Evolutionary conservation across 30 jellyfish, hydroid and myxozoan species (phyloP).

Genomic region (Hydractinia echinata): DNA sequence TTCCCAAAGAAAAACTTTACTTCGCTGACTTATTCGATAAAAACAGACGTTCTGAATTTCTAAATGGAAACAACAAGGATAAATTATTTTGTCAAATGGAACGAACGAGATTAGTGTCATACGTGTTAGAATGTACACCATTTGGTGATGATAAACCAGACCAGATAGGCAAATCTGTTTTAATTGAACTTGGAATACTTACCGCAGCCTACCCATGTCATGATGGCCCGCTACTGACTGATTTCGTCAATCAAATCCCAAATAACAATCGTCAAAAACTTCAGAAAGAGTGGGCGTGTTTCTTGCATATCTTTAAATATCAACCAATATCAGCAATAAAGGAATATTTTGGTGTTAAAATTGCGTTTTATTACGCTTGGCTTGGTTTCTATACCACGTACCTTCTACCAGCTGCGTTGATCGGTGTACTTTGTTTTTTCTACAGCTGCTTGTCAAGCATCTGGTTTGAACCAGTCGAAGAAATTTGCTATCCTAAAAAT

Average conservation of each 20-base stretch:
- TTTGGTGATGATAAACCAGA: slow-evolving; percentile 16
- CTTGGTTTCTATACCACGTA: slow-evolving; percentile 49
- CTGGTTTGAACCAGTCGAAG: slow-evolving; percentile 38
- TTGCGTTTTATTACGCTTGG: slow-evolving; percentile 63
- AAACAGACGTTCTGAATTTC: slow-evolving; percentile 39
- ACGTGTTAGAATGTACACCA: slow-evolving; percentile 23
- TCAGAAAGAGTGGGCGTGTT: slow-evolving; percentile 48
- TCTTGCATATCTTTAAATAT: slow-evolving; percentile 33
- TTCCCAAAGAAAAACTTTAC: slow-evolving; percentile 15
- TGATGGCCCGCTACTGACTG: slow-evolving; percentile 36
- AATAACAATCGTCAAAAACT: slow-evolving; percentile 34
- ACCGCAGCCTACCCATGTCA: slow-evolving; percentile 53
- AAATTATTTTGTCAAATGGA: slow-evolving; percentile 46
- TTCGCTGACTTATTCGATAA: slow-evolving; percentile 61
- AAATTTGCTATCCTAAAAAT: slow-evolving; percentile 32
- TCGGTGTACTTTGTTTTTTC: slow-evolving; percentile 35
- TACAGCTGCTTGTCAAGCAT: slow-evolving; percentile 20
- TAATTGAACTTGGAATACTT: slow-evolving; percentile 22
- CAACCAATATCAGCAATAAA: slow-evolving; percentile 56
- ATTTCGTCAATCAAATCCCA: slow-evolving; percentile 1
- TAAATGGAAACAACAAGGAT: slow-evolving; percentile 27
- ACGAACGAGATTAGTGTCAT: slow-evolving; percentile 35
- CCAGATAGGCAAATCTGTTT: slow-evolving; percentile 22
- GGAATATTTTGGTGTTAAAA: slow-evolving; percentile 64
- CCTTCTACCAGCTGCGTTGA: slow-evolving; percentile 47